Evolutionary conservation across 2,888 invertebrate genomes (phyloP), one percentile per base, ranked within the genome.

Genomic region (Ormia ochracea): DNA sequence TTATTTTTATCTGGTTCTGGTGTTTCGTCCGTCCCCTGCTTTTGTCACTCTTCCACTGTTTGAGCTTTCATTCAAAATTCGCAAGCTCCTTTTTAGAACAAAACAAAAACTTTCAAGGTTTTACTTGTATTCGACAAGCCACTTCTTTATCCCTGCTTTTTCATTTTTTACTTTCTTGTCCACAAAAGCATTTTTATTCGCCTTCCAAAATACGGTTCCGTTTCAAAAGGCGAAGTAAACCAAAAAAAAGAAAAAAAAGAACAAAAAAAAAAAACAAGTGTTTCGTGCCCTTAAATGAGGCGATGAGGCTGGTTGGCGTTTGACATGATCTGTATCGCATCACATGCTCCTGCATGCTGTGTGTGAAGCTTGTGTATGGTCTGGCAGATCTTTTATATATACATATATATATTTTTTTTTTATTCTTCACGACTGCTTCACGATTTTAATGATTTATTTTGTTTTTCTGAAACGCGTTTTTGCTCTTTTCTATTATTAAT

Each of bases 61-160:
- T 54, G 63, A 52, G 17, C 52, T 58, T 61, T 50, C 1, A 14
- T 48, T 31, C n/a, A 2, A 65, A 26, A 26, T 41, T 28, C 31
- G 19, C 17, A 31, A 31, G n/a, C 38, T 69, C 54, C n/a, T 50
- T 68, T 78, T 63, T 33, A 61, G 73, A 17, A 56, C 14, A 56
- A 45, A 43, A 36, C 10, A 68, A 69, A 73, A 73, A 41, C 45
- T 4, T 69, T 78, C 78, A 78, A 78, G 78, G 74, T 78, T 78
- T 72, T 52, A 5, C 9, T n/a, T 9, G n/a, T 38, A 21, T 41
- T 14, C 31, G 41, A 41, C 52, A 21, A 17, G 17, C 17, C 50
- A 61, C 52, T 61, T 26, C 21, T 61, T 69, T 48, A 76, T 63
- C 61, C 61, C 56, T 56, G 36, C 10, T 36, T 14, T 7, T 6